Base-by-base conservation (phyloP, 1,140 invertebrate species). In the Atopsyche davidsoni region DNA sequence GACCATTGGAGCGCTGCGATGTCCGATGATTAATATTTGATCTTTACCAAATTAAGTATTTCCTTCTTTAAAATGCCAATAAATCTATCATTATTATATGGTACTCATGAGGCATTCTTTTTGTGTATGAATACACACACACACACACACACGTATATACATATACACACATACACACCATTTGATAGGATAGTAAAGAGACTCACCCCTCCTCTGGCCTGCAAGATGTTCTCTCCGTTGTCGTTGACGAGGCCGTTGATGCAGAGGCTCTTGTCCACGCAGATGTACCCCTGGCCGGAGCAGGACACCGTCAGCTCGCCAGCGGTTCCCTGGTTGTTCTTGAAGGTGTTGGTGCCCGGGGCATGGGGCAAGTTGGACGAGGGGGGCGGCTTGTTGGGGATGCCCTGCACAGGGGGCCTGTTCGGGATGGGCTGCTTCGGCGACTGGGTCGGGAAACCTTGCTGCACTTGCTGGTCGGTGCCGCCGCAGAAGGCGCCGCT, bases 261-360 rank as follows among this genome's bases (percentile, higher is more conserved):
- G 57, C 79, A 81, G 48, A 75, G 69, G 1, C 72, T 47, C 39
- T 73, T 76, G 1, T 69, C 60, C 0, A 80, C 78, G 59, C 79
- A 81, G 32, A 75, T 71, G 59, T 72, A 75, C 35, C 75, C 75
- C 21, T 68, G 61, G 7, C 74, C 76, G 46, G 64, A 64, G 53
- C 79, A 81, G 7, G 69, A 67, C 51, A 72, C 66, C 44, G 69
- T 65, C 42, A 72, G 35, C 1, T 65, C 68, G 1, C 66, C 66
- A n/a, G 54, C 64, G 10, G 32, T n/a, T 16, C 44, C 59, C 10
- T 57, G 58, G 11, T 68, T 63, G 23, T 64, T 65, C 1, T 62
- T 63, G 42, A 64, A 59, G 14, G 53, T 50, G n/a, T n/a, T n/a
- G 2, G 43, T n/a, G n/a, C 48, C 48, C 2, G 48, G 47, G 3